Evolutionary conservation across 2,113 vertebrate species (phyloP).

Genomic region (Sapayoa aenigma): DNA sequence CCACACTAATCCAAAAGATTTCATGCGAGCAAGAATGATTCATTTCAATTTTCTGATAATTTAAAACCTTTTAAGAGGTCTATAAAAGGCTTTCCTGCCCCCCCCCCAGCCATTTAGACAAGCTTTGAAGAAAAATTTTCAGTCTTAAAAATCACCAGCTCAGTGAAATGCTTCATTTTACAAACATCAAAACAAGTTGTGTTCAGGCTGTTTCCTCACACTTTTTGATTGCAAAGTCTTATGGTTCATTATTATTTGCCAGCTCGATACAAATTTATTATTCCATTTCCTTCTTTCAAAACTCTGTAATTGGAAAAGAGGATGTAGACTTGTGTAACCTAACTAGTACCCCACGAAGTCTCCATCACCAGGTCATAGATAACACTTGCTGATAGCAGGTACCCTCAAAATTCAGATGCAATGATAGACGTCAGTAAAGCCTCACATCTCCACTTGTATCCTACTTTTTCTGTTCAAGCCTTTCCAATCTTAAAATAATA

Average conservation of each 20-base stretch:
- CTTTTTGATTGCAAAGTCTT: background rate
- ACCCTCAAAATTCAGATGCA: background rate
- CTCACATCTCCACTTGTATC: background rate
- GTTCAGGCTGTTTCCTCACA: background rate
- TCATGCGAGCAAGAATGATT: background rate
- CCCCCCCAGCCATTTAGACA: fast-evolving
- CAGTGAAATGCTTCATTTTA: background rate
- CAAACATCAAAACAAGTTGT: background rate
- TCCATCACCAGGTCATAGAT: background rate
- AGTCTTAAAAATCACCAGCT: background rate
- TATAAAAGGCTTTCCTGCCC: background rate
- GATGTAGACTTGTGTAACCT: background rate
- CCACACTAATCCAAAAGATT: background rate
- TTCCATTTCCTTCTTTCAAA: background rate
- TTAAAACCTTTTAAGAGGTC: background rate
- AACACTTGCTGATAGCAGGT: background rate
- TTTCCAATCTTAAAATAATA: background rate
- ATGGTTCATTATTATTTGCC: background rate
- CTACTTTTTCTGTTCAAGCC: background rate
- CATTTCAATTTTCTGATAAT: background rate
- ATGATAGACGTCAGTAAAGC: background rate
- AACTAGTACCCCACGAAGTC: background rate
- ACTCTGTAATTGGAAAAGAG: background rate
- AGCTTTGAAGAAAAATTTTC: background rate
- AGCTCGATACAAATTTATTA: background rate